These are phyloP conservation scores for Lasioglossum oenotherae DNA, from an alignment of 2,888 invertebrate species.

Conservation along the genomic window DNA sequence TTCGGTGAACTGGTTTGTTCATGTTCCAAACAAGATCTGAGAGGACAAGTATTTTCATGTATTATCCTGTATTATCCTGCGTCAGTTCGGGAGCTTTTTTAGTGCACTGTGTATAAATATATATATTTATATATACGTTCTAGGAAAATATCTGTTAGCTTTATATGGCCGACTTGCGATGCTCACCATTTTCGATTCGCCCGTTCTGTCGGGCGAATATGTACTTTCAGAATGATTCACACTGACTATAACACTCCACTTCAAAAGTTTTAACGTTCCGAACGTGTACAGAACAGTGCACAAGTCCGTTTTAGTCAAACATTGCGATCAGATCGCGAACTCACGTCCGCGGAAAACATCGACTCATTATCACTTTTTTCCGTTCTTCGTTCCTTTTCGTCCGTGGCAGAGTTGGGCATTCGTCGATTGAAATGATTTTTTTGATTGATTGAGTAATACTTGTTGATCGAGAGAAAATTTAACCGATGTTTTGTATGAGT, in stretches of 20 bases:
- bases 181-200: constrained; percentile 48
- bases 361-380: neutral
- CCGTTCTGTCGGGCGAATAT: constrained; percentile 20
- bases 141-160: constrained; percentile 48
- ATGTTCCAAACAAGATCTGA: neutral
- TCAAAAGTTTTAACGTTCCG: constrained; percentile 41
- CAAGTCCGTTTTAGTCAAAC: constrained; percentile 29
- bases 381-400: neutral
- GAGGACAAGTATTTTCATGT: neutral
- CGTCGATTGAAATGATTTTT: neutral
- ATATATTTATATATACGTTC: constrained; percentile 34
- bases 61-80: too few species aligned
- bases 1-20: neutral
- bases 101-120: neutral
- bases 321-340: constrained; percentile 29
- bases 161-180: constrained; percentile 36
- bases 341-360: constrained; percentile 15
- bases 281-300: constrained; percentile 31
- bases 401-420: neutral
- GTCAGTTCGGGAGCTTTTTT: neutral
- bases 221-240: constrained; percentile 27
- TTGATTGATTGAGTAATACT: neutral
- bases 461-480: neutral
- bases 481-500: neutral
- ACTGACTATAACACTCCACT: constrained; percentile 17